Conservation (phyloP, 2,113 vertebrate species). For the Petromus typicus region DNA sequence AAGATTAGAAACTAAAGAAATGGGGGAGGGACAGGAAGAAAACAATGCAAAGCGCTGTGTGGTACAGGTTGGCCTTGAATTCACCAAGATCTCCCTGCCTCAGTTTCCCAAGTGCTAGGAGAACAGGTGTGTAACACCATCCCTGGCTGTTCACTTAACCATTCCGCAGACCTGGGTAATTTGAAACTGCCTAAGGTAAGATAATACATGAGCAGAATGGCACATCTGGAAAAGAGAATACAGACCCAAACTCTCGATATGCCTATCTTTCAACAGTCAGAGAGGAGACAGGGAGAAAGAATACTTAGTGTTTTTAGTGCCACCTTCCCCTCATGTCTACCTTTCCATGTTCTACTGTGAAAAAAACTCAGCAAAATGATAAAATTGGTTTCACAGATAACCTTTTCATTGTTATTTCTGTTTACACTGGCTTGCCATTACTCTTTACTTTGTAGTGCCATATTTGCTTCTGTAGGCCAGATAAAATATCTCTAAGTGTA, state of each 20-base stretch:
- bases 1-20: conserved; percentile 21
- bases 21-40: background rate
- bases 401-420: conserved; percentile 23
- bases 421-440: conserved; percentile 9
- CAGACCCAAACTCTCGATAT: conserved; percentile 2
- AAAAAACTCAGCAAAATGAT: conserved; percentile 41
- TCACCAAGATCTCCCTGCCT: background rate
- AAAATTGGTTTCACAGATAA: background rate
- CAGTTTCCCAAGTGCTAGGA: background rate
- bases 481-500: conserved; percentile 15
- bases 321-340: background rate
- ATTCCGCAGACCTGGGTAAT: background rate
- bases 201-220: background rate
- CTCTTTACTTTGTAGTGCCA: conserved; percentile 24
- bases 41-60: background rate
- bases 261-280: background rate
- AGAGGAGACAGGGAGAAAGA: background rate
- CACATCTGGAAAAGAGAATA: background rate
- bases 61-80: background rate
- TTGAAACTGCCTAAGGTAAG: conserved; percentile 20
- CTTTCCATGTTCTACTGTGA: background rate
- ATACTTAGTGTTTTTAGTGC: conserved; percentile 9
- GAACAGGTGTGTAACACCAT: background rate
- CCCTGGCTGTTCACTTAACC: background rate
- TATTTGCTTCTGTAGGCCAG: background rate